These are phyloP conservation scores for Fukomys damarensis DNA, from an alignment of 2,113 vertebrate species.

Conservation along the genomic window DNA sequence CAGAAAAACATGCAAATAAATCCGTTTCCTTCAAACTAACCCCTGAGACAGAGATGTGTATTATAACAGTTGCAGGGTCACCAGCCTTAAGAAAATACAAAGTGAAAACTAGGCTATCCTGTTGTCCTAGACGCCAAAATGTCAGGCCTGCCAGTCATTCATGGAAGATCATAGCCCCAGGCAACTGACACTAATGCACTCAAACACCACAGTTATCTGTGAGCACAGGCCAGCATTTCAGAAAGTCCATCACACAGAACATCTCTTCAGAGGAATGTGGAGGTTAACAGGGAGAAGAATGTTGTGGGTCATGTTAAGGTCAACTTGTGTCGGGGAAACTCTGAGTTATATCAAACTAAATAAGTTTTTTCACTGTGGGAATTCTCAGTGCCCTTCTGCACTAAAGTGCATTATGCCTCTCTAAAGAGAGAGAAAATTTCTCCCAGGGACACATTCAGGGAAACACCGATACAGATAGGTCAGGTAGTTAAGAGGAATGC, in stretches of 20 bases:
- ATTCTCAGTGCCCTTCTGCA: neutral
- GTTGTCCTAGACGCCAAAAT: neutral
- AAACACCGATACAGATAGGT: neutral
- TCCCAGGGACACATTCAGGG: neutral
- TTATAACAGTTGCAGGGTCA: neutral
- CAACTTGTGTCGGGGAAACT: constrained; percentile 1
- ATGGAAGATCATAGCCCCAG: neutral
- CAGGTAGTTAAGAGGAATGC: neutral
- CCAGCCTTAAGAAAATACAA: neutral
- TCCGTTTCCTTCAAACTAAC: neutral
- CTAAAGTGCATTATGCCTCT: neutral
- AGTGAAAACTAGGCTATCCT: neutral
- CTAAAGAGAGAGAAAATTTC: neutral
- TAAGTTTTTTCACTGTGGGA: neutral
- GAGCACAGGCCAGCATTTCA: neutral
- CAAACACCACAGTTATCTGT: neutral
- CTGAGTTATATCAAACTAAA: neutral
- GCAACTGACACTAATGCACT: neutral
- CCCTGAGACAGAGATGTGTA: neutral
- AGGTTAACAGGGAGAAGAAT: neutral
- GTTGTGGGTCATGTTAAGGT: neutral
- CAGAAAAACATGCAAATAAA: neutral
- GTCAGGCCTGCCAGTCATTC: constrained; percentile 22
- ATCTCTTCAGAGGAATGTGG: neutral
- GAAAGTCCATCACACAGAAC: neutral